Conservation (phyloP, 2,113 vertebrate genomes). For the Oreochromis aureus region DNA sequence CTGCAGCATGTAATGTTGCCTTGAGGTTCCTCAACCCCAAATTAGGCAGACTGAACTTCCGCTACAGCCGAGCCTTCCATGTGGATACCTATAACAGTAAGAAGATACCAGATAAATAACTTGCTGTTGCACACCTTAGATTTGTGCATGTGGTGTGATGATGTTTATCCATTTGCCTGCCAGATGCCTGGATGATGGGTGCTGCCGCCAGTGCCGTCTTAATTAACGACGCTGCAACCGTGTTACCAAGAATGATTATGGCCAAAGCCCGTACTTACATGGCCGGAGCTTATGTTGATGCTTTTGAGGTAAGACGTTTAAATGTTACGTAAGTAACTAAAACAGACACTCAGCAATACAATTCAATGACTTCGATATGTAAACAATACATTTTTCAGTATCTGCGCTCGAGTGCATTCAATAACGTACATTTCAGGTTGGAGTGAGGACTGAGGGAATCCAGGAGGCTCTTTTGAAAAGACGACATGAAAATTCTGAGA, state of each 20-base stretch:
- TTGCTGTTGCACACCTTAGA: not conserved
- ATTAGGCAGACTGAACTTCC: conserved; percentile 69
- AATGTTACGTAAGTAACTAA: not conserved
- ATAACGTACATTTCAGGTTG: conserved; percentile 54
- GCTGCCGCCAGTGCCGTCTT: conserved; percentile 72
- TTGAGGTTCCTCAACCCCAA: conserved; percentile 75
- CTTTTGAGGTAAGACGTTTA: conserved; percentile 73
- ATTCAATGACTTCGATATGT: not conserved
- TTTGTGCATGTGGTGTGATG: not conserved
- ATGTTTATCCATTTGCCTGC: not conserved
- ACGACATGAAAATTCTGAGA: conserved; percentile 31
- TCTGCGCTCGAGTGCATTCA: not conserved
- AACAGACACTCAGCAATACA: not conserved
- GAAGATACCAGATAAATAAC: not conserved
- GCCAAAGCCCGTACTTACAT: conserved; percentile 73
- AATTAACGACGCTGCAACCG: conserved; percentile 76
- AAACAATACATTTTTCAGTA: not conserved
- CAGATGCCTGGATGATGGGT: conserved; percentile 76
- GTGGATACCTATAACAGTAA: conserved; percentile 70
- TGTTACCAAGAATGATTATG: conserved; percentile 76
- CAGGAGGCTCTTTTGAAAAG: conserved; percentile 73
- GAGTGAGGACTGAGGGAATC: conserved; percentile 75
- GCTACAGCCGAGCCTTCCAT: conserved; percentile 72
- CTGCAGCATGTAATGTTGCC: conserved; percentile 79
- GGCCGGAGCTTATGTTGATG: conserved; percentile 73